Conservation (phyloP, 2,888 invertebrate species). For the Diarsia rubi region DNA sequence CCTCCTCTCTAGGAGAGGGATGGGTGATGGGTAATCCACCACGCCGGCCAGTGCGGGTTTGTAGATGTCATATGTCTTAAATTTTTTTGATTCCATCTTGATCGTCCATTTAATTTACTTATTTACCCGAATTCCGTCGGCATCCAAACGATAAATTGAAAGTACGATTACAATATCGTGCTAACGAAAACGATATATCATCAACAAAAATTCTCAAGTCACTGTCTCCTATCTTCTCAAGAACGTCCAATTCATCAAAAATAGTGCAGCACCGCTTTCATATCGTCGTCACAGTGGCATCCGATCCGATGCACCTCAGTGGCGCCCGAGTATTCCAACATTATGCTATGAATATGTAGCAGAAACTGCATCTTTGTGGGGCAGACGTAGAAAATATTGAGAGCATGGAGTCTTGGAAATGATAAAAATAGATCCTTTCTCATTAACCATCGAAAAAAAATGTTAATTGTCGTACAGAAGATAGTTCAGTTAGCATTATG, state of each 20-base stretch:
- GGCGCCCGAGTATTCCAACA: conserved; percentile 53
- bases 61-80: no score
- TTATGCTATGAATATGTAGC: conserved; percentile 60
- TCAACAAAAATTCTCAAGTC: conserved; percentile 33
- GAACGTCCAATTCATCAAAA: conserved; percentile 54
- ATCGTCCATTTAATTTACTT: background rate
- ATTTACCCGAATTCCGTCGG: background rate
- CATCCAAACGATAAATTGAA: background rate
- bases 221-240: conserved; percentile 26
- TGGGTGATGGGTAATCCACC: no score
- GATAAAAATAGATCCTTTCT: background rate
- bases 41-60: no score
- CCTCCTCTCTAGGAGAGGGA: no score
- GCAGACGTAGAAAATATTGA: conserved; percentile 47
- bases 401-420: background rate
- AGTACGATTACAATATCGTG: conserved; percentile 10
- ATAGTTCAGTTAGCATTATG: background rate
- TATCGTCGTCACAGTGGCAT: conserved; percentile 51
- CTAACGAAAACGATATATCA: conserved; percentile 13
- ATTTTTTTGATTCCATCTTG: no score
- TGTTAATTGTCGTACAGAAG: background rate
- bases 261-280: conserved; percentile 59
- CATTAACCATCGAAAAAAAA: background rate
- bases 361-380: conserved; percentile 48
- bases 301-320: conserved; percentile 62